Conservation (phyloP, 2,113 vertebrate genomes). For the Pitta sordida region DNA sequence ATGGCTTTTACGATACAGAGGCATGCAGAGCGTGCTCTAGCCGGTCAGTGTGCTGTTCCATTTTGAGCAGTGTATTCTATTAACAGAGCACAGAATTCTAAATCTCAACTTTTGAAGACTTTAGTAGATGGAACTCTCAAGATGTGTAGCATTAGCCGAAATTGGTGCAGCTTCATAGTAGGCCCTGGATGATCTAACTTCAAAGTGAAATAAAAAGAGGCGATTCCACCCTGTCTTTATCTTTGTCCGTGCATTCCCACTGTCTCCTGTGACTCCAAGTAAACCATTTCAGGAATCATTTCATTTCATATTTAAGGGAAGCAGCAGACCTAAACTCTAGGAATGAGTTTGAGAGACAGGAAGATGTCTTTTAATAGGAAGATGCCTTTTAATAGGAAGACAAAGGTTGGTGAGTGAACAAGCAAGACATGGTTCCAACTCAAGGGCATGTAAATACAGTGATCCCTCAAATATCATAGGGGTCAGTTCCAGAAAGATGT, state of each 20-base stretch:
- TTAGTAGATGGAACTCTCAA: not conserved
- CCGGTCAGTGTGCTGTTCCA: not conserved
- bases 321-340: not conserved
- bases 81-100: not conserved
- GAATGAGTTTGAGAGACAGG: not conserved
- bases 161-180: not conserved
- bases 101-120: not conserved
- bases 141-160: not conserved
- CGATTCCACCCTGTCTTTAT: not conserved
- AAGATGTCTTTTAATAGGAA: not conserved
- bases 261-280: not conserved
- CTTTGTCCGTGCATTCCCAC: not conserved
- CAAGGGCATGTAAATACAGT: not conserved
- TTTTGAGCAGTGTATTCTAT: not conserved
- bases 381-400: not conserved
- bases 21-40: not conserved
- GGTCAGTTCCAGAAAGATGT: too few relatives aligned
- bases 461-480: too few relatives aligned
- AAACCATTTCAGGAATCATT: not conserved
- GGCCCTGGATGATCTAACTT: not conserved
- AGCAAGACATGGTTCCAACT: not conserved
- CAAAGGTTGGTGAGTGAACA: not conserved
- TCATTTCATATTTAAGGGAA: not conserved
- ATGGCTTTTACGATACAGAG: not conserved
- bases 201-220: not conserved